Evolutionary conservation across 2,888 invertebrate genomes (phyloP).

Genomic region (Venusia cambrica): DNA sequence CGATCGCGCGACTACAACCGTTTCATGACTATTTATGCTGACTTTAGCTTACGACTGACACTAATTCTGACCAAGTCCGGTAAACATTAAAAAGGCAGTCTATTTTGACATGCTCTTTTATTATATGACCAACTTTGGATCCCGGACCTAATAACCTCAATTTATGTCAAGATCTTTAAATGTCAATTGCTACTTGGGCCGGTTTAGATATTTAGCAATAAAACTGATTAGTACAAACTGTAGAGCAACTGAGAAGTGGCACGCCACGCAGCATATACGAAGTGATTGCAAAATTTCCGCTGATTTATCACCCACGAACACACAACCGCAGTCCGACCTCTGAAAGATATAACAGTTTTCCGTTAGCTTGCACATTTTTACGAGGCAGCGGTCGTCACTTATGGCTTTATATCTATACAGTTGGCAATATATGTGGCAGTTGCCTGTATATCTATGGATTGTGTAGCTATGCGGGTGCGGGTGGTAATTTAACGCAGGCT

Average conservation of each 20-base stretch:
- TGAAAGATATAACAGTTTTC: slow-evolving; percentile 43
- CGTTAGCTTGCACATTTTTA: slow-evolving; percentile 70
- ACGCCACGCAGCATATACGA: neutral
- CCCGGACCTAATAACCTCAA: slow-evolving; percentile 10
- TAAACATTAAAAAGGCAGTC: slow-evolving; percentile 17
- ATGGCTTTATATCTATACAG: slow-evolving; percentile 2
- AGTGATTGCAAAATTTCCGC: slow-evolving; percentile 12
- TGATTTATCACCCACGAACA: slow-evolving; percentile 17
- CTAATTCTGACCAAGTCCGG: slow-evolving; percentile 28
- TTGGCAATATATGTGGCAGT: slow-evolving; percentile 7
- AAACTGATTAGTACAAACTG: slow-evolving; percentile 5
- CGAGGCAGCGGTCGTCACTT: slow-evolving; percentile 39
- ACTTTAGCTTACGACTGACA: slow-evolving; percentile 31
- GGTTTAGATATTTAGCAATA: slow-evolving; percentile 9
- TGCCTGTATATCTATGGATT: neutral
- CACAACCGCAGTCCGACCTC: slow-evolving; percentile 21
- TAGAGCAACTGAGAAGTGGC: slow-evolving; percentile 5
- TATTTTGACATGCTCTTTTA: slow-evolving; percentile 12
- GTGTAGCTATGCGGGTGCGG: slow-evolving; percentile 15
- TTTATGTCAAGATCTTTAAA: slow-evolving; percentile 16
- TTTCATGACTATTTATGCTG: slow-evolving; percentile 31
- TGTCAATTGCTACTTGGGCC: slow-evolving; percentile 9
- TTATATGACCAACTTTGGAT: slow-evolving; percentile 15
- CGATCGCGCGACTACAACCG: slow-evolving; percentile 21
- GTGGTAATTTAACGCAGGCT: slow-evolving; percentile 44